Conservation (phyloP, 2,797 vertebrate genomes). For the Myotis planiceps region DNA sequence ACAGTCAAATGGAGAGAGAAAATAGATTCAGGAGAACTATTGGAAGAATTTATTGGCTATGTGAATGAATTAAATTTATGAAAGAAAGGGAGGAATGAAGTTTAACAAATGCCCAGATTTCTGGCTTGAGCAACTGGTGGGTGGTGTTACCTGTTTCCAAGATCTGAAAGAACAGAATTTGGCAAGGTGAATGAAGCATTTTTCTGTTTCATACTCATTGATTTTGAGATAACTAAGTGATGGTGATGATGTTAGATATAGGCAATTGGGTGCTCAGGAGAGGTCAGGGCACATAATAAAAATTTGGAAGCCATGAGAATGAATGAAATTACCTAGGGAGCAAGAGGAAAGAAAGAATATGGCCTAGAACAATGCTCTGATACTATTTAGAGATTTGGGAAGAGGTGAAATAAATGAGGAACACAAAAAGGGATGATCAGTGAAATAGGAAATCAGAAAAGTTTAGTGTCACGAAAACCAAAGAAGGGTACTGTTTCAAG, state of each 20-base stretch:
- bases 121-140: not conserved
- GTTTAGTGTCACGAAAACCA: not conserved
- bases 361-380: not conserved
- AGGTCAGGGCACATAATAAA: not conserved
- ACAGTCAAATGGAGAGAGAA: conserved; percentile 8
- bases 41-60: conserved; percentile 13
- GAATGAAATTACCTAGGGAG: not conserved
- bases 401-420: conserved; percentile 14
- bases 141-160: not conserved
- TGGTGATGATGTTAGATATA: not conserved
- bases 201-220: not conserved
- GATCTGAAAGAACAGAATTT: not conserved
- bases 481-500: not conserved
- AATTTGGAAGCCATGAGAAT: conserved; percentile 11
- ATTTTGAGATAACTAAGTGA: not conserved
- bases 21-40: not conserved
- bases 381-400: not conserved
- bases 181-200: not conserved
- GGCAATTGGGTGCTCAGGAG: not conserved
- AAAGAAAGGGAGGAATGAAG: not conserved
- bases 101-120: not conserved
- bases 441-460: not conserved
- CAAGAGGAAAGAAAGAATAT: not conserved
- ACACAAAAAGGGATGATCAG: not conserved
- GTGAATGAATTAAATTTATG: not conserved